Base-by-base conservation (phyloP, 2,797 vertebrate genomes). In the Todus mexicanus region DNA sequence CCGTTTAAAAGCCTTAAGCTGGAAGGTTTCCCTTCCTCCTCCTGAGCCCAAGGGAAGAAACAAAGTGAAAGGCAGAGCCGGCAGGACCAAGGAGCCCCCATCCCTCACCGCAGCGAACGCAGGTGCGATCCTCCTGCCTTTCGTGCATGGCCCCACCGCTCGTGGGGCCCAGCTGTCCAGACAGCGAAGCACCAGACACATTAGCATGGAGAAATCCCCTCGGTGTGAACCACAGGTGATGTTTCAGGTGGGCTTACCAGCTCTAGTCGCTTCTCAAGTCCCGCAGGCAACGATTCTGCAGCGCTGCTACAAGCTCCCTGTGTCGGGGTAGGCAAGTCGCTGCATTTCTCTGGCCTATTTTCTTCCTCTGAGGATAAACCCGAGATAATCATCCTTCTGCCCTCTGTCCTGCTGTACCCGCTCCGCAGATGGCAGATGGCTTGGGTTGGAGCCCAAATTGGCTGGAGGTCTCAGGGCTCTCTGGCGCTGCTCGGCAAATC, bases 401-500 rank as follows among this genome's bases (percentile, higher is more conserved):
- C 72, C 35, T 59, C 74, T 71, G 33, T 40, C 68, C 68, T 47
- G 16, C 56, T 42, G 63, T 23, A 45, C 29, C 64, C 82, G 76
- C 38, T 82, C 78, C 5, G 4, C 82, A 82, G 48, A 50, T 78
- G 70, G 43, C 78, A 91, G 71, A 71, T 72, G 66, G 90, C 74
- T 72, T 75, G 77, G 22, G 20, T 16, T 61, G 78, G 69, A 87
- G 64, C 60, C 61, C 83, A 76, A 2, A 71, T 37, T 4, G 0
- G 1, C 53, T 16, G 72, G 6, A 60, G 8, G 11, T 33, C 70
- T 60, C 0, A 0, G 31, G 19, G 37, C 2, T 0, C 37, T 84
- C 66, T 1, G 1, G 31, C 0, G 0, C 53, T 51, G 43, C 45
- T 12, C 1, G 4, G n/a, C 33, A 29, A n/a, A 13, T 12, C 63